A percentile compares a stretch with the other conserved stretches of the same genome.
Conservation (phyloP, 2,797 vertebrate species). For the Strix occidentalis region DNA sequence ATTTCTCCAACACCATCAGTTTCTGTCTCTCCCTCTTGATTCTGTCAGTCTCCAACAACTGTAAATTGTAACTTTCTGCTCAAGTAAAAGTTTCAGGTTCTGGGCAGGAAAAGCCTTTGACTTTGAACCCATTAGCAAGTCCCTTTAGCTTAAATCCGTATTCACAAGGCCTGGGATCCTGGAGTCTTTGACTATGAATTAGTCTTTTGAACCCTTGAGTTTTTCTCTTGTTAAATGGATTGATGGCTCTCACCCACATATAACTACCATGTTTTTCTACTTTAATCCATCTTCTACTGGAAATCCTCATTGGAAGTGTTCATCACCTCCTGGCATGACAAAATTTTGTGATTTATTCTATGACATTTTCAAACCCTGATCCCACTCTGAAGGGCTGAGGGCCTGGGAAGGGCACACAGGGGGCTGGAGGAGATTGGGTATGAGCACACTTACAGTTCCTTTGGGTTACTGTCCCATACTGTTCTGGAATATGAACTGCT, state of each 20-base stretch:
- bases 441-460: not conserved
- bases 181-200: not conserved
- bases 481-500: not conserved
- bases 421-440: not conserved
- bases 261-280: not conserved
- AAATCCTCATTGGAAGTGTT: not conserved
- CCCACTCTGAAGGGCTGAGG: not conserved
- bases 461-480: fast-evolving
- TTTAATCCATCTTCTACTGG: not conserved
- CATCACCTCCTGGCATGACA: not conserved
- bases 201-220: not conserved
- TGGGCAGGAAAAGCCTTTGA: not conserved
- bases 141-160: not conserved
- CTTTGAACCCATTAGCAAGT: not conserved
- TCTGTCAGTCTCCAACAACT: not conserved
- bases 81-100: not conserved
- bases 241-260: not conserved
- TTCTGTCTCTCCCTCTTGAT: not conserved
- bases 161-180: not conserved
- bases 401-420: fast-evolving
- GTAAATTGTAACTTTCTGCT: not conserved
- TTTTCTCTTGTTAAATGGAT: not conserved
- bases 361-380: not conserved
- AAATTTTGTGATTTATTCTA: not conserved
- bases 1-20: not conserved